Evolutionary conservation across 2,113 vertebrate genomes (phyloP).

Genomic region (Carassius gibelio): DNA sequence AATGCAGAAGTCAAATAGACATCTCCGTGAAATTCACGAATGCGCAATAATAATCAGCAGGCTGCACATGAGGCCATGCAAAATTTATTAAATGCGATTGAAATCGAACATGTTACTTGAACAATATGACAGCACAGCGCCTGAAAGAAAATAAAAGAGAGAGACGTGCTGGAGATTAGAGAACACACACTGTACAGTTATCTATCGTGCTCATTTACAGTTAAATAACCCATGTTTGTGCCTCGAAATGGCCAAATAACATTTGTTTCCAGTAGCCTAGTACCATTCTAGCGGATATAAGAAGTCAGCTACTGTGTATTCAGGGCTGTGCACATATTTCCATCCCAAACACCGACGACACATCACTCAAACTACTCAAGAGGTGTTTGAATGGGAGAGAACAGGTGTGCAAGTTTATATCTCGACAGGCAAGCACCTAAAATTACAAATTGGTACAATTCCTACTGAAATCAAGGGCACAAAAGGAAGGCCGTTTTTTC

Average conservation of each 20-base stretch:
- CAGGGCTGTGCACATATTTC: conserved; percentile 50
- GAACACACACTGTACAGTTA: conserved; percentile 76
- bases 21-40: not conserved
- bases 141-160: conserved; percentile 61
- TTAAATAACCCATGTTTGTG: conserved; percentile 72
- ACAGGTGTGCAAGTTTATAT: conserved; percentile 63
- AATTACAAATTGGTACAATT: conserved; percentile 55
- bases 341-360: conserved; percentile 68
- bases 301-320: conserved; percentile 17
- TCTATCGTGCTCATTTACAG: conserved; percentile 73
- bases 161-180: conserved; percentile 74
- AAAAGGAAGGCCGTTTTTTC: conserved; percentile 71
- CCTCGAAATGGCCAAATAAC: conserved; percentile 82
- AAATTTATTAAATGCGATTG: conserved; percentile 88
- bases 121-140: conserved; percentile 83
- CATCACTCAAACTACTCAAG: conserved; percentile 65
- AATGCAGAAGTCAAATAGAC: no score
- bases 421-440: conserved; percentile 61
- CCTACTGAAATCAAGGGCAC: conserved; percentile 69
- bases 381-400: conserved; percentile 74
- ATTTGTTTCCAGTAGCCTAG: conserved; percentile 62
- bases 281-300: conserved; percentile 56
- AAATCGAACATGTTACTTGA: conserved; percentile 75
- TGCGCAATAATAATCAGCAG: conserved; percentile 22
- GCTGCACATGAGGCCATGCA: conserved; percentile 83